phyloP scores from a whole-genome alignment of 2,113 vertebrate genomes.

The Vimba vimba region DNA sequence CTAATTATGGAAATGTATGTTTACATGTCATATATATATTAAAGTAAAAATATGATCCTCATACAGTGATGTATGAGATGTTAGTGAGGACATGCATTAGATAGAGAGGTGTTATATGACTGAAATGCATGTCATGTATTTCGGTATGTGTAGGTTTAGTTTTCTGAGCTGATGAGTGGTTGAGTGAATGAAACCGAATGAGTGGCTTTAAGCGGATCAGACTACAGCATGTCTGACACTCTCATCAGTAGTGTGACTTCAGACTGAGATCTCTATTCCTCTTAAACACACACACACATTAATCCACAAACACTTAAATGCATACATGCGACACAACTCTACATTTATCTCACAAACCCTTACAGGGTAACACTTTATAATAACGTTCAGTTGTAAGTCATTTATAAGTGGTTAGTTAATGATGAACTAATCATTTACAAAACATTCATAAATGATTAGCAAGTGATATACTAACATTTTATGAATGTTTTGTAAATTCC shows the following conservation, averaged over 20 bases:
- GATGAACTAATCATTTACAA: too few species aligned
- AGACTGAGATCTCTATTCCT: not conserved
- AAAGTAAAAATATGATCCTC: not conserved
- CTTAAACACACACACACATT: not conserved
- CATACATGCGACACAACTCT: not conserved
- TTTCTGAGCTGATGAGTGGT: not conserved
- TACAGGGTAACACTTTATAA: too few species aligned
- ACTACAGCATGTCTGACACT: conserved; percentile 9
- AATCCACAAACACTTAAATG: not conserved
- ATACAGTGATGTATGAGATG: conserved; percentile 4
- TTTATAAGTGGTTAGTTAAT: too few species aligned
- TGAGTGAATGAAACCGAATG: conserved; percentile 26
- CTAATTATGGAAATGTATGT: not conserved
- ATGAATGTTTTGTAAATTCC: too few species aligned
- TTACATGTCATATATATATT: not conserved
- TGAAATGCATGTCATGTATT: not conserved
- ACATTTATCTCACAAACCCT: not conserved
- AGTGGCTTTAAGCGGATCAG: conserved; percentile 19
- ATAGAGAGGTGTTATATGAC: not conserved
- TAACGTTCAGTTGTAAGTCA: too few species aligned
- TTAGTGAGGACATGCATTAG: not conserved
- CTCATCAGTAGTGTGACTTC: conserved; percentile 10
- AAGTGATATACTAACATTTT: too few species aligned
- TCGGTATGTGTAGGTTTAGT: not conserved
- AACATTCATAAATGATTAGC: too few species aligned